These are phyloP conservation scores for Melanerpes aurifrons DNA, from an alignment of 2,113 vertebrate genomes.

Conservation along the genomic window DNA sequence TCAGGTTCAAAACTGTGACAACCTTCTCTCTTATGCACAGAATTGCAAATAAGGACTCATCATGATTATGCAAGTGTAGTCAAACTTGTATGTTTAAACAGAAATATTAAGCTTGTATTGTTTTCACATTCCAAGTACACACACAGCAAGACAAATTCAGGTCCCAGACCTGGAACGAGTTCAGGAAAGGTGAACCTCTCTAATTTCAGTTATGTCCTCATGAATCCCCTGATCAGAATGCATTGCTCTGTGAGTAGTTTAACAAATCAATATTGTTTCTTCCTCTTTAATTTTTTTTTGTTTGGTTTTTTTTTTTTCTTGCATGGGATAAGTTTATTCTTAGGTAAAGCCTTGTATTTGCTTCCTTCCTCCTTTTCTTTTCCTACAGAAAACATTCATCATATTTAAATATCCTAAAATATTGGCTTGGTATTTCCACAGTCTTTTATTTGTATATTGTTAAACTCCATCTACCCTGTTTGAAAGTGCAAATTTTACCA, in stretches of 20 bases:
- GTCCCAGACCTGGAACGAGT: not conserved
- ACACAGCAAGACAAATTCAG: not conserved
- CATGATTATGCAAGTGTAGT: not conserved
- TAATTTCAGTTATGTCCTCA: not conserved
- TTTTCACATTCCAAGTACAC: not conserved
- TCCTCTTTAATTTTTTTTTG: not conserved
- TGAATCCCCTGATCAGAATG: not conserved
- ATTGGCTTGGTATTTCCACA: not conserved
- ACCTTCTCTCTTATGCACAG: not conserved
- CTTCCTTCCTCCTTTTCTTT: not conserved
- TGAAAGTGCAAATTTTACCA: not conserved
- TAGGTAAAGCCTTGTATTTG: not conserved
- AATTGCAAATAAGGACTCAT: conserved; percentile 21
- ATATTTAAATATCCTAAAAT: not conserved
- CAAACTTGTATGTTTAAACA: not conserved
- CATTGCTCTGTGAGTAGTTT: not conserved
- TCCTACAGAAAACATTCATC: not conserved
- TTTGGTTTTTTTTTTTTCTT: too few species aligned
- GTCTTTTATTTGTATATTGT: not conserved
- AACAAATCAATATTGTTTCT: not conserved
- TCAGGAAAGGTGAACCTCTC: not conserved
- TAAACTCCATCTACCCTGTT: not conserved
- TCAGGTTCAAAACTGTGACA: conserved; percentile 44
- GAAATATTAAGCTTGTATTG: not conserved
- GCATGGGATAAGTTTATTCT: not conserved